phyloP scores from a whole-genome alignment of 2,113 vertebrate genomes.

The Barnardius zonarius region DNA sequence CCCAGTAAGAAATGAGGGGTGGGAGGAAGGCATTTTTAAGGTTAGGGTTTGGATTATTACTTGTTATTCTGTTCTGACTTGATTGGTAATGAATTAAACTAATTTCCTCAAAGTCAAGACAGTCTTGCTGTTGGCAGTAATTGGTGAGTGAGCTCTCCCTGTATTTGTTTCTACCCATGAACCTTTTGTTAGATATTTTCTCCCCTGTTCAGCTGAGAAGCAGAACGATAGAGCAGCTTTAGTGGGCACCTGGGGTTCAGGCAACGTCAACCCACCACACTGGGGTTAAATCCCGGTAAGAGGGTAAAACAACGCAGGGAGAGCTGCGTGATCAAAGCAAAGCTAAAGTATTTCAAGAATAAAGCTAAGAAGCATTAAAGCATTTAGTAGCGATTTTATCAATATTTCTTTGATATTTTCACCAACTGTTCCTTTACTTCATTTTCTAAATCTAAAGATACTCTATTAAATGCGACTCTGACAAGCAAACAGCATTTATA shows the following conservation, averaged over 20 bases:
- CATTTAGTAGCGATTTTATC: not conserved
- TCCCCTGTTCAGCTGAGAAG: not conserved
- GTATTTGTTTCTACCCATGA: not conserved
- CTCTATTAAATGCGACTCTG: not conserved
- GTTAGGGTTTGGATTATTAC: not conserved
- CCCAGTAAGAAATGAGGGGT: too few species aligned
- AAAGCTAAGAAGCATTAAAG: not conserved
- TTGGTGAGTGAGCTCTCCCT: not conserved
- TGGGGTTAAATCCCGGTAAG: not conserved
- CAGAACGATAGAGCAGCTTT: not conserved
- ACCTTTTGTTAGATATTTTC: not conserved
- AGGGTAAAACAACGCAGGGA: not conserved
- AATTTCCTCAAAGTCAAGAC: not conserved
- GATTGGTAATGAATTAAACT: not conserved
- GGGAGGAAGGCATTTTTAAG: not conserved
- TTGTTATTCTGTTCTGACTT: not conserved
- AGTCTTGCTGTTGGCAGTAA: not conserved
- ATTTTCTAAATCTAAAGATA: not conserved
- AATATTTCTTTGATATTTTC: not conserved
- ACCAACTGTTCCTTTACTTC: not conserved
- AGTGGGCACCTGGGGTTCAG: not conserved
- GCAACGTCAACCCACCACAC: not conserved
- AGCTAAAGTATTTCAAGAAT: not conserved
- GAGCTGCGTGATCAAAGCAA: not conserved
- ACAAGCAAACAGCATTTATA: not conserved